Evolutionary conservation across 2,797 vertebrate species (phyloP), one percentile per base, ranked within the genome.

Genomic region (Spea hammondii): DNA sequence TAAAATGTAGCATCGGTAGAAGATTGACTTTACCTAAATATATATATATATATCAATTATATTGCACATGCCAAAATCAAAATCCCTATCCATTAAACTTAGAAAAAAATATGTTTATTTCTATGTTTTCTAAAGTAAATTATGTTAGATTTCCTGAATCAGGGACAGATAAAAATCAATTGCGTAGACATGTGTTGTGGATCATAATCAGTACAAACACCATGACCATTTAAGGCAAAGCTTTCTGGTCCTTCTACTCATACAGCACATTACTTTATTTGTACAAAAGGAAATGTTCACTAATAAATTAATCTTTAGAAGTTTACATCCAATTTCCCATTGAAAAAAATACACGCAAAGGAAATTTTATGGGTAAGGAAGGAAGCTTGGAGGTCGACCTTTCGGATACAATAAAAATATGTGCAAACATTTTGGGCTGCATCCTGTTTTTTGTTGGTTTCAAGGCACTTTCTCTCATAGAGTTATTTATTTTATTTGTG

Each of bases 261-360:
- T 9, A 32, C 59, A 14, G 59, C 59, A 51, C 48, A 69, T 53
- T 4, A 3, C 44, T 69, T 53, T 17, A 53, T 69, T 69, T 69
- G 6, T 17, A 8, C 44, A 14, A 68, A 44, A 72, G 70, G 70
- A 72, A 72, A 47, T 72, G 12, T 17, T 47, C 8, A 72, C 54
- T 46, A 60, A 70, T 54, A 70, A 9, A 70, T 70, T 44, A 53
- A 70, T 70, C 14, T 53, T 17, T 14, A 13, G 70, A n/a, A 72
- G 55, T 62, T 57, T 57, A 59, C 8, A 45, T 72, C 51, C 32
- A 32, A 45, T 12, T 8, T 10, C n/a, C 53, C 32, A 71, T 71
- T 55, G 32, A 71, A 72, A 72, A 46, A 14, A 44, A 72, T 47
- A 8, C 70, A 72, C 70, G 62, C 70, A 72, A 59, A 72, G 62